Conservation (phyloP, 2,113 vertebrate species). For the Callionymus lyra region DNA sequence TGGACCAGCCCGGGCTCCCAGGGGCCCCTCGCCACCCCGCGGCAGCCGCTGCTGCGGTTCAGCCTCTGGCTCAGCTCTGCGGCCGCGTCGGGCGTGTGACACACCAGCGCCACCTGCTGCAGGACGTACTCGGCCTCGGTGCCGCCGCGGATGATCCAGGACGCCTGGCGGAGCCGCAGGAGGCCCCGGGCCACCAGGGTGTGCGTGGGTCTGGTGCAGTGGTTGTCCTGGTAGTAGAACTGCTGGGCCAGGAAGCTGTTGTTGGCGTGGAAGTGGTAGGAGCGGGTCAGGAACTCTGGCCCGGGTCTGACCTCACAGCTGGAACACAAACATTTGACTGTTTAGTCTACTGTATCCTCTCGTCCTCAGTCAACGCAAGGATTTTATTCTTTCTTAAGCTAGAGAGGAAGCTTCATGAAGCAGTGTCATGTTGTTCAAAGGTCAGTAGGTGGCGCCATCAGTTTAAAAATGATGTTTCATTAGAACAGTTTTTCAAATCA, state of each 20-base stretch:
- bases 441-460: too few species aligned
- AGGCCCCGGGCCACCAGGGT: conserved; percentile 74
- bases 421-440: too few species aligned
- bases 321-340: too few species aligned
- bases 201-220: conserved; percentile 63
- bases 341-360: too few species aligned
- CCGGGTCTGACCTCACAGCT: conserved; percentile 94
- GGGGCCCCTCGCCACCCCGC: conserved; percentile 50
- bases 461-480: too few species aligned
- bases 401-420: too few species aligned
- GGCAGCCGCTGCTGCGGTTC: conserved; percentile 71
- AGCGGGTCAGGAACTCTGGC: conserved; percentile 90
- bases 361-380: too few species aligned
- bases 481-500: too few species aligned
- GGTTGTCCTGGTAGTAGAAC: conserved; percentile 64
- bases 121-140: conserved; percentile 90
- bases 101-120: conserved; percentile 74
- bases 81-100: conserved; percentile 70
- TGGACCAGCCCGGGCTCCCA: conserved; percentile 75
- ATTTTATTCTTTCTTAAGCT: too few species aligned
- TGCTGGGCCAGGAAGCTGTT: conserved; percentile 71
- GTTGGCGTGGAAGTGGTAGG: conserved; percentile 88
- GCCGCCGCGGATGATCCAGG: conserved; percentile 92
- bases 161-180: conserved; percentile 83
- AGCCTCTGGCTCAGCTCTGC: conserved; percentile 73